A percentile compares a stretch with the other conserved stretches of the same genome.
Evolutionary conservation across 2,113 vertebrate species (phyloP).

Genomic region (Leucosticte australis): DNA sequence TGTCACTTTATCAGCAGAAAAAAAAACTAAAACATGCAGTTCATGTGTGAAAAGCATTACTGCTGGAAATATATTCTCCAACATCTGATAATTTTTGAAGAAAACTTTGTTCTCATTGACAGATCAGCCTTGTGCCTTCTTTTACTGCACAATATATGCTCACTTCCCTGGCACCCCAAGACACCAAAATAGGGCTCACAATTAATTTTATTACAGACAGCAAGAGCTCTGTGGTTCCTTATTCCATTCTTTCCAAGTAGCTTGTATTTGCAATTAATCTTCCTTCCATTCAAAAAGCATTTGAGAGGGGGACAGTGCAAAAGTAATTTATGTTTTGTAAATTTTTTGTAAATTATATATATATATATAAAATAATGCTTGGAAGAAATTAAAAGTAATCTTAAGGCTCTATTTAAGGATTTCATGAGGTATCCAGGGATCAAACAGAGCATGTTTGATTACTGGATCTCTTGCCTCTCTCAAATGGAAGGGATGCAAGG

Average conservation of each 20-base stretch:
- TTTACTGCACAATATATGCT: neutral
- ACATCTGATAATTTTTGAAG: neutral
- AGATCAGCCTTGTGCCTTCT: neutral
- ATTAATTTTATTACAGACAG: neutral
- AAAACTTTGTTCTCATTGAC: neutral
- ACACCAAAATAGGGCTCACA: neutral
- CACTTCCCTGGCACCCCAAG: neutral
- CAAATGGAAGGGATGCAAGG: neutral
- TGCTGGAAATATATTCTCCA: neutral
- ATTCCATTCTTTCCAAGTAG: neutral
- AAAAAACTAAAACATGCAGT: neutral
- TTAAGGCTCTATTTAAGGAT: neutral
- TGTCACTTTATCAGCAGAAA: neutral
- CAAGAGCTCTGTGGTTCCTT: neutral
- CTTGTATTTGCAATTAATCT: neutral
- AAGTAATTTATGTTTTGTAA: neutral
- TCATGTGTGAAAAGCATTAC: neutral
- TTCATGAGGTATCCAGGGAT: neutral
- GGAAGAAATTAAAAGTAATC: neutral
- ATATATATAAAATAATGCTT: neutral
- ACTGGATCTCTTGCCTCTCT: neutral
- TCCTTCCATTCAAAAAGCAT: neutral
- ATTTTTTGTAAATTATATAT: neutral
- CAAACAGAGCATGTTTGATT: neutral
- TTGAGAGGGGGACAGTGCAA: neutral